Evolutionary conservation across 2,797 vertebrate genomes (phyloP), one percentile per base, ranked within the genome.

Genomic region (Dendrocincla fuliginosa): DNA sequence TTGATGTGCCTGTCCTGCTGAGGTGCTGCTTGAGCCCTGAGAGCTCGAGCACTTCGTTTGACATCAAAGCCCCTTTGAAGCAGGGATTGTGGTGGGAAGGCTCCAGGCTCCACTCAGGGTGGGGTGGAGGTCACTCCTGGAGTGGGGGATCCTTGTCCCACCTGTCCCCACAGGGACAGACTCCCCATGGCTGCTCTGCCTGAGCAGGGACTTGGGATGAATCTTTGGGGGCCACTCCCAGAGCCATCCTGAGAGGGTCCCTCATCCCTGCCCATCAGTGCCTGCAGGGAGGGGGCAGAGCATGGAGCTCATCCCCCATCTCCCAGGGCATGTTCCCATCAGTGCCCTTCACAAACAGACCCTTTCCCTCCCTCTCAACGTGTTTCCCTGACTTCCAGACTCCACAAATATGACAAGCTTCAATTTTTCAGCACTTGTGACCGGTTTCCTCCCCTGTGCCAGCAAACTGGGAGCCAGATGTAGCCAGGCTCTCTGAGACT

Each of bases 241-340:
- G 9, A 56, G 55, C 10, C 33, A 13, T n/a, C 30, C 52, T 55
- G 52, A n/a, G 30, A 55, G 30, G 30, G 52, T 7, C 11, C 30
- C 30, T 32, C 52, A 53, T 32, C 52, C 28, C 46, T 47, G 46
- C 6, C 46, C 46, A 47, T 47, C 46, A 25, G 46, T 24, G 46
- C 28, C 30, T 32, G 28, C 30, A 53, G 52, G 52, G 52, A 53
- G 52, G 52, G 18, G 52, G 17, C 52, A n/a, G 30, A n/a, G 52
- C 28, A 20, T 16, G 52, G 42, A 69, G 50, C 27, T 7, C 0
- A 1, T 44, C 55, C 9, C 0, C 0, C 8, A 8, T 25, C n/a
- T 71, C 39, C 41, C 53, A 53, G 64, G 57, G 10, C 42, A n/a
- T 5, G 9, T 79, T 86, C 47, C 28, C 69, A 0, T 15, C 61